These are phyloP conservation scores for Andinoacara biseriatus DNA, from an alignment of 2,113 vertebrate genomes.

Conservation along the genomic window DNA sequence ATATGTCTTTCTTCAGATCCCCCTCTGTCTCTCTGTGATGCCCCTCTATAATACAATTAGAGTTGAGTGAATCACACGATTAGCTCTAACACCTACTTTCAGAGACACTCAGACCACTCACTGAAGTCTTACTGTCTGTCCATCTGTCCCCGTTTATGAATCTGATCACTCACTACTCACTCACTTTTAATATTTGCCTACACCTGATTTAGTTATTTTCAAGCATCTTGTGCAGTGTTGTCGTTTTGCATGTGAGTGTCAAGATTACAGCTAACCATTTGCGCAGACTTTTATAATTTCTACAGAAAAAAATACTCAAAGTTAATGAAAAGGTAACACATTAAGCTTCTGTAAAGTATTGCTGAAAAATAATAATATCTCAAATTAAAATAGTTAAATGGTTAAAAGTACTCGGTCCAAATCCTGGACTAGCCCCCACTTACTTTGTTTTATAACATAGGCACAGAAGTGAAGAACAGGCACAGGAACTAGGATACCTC, in stretches of 20 bases:
- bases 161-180: background rate
- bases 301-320: background rate
- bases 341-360: background rate
- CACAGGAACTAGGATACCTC: too few relatives aligned
- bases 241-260: background rate
- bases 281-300: background rate
- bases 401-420: background rate
- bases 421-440: background rate
- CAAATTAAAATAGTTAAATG: background rate
- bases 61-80: conserved; percentile 69
- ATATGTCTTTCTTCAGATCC: conserved; percentile 24
- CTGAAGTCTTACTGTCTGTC: conserved; percentile 1
- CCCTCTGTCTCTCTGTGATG: conserved; percentile 26
- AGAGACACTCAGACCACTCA: conserved; percentile 3
- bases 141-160: background rate
- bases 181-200: background rate
- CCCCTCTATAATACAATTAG: conserved; percentile 65
- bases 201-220: background rate
- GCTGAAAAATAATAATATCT: background rate
- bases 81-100: conserved; percentile 46
- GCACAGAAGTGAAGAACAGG: background rate
- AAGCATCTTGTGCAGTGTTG: background rate
- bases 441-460: background rate
- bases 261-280: background rate
- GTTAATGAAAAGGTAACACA: background rate